Evolutionary conservation across 1,140 invertebrate genomes (phyloP).

Genomic region (Acromyrmex charruanus): DNA sequence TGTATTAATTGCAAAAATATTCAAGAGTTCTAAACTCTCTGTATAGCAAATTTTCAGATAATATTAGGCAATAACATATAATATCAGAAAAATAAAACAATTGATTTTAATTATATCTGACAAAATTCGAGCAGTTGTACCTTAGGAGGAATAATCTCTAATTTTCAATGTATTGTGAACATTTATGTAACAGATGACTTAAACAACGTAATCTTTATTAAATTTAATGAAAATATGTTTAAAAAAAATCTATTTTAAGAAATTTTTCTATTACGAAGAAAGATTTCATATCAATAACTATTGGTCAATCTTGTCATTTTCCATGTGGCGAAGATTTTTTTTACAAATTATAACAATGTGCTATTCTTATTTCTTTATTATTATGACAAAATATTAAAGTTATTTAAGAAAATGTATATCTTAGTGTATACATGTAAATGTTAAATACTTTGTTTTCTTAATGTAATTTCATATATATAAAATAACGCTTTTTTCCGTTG

Average conservation of each 20-base stretch:
- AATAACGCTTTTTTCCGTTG: constrained; percentile 48
- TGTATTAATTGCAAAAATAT: background rate
- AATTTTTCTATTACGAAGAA: constrained; percentile 55
- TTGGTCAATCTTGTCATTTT: constrained; percentile 85
- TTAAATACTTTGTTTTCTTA: background rate
- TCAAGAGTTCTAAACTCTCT: background rate
- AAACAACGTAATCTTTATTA: constrained; percentile 24
- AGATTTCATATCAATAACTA: constrained; percentile 79
- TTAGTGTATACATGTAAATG: background rate
- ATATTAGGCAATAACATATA: constrained; percentile 5
- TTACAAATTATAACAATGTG: constrained; percentile 44
- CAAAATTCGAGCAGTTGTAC: constrained; percentile 26
- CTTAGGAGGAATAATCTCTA: background rate
- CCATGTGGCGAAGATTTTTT: constrained; percentile 69
- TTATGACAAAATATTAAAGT: background rate
- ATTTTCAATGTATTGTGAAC: constrained; percentile 7
- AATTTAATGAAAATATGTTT: constrained; percentile 9
- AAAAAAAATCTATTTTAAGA: constrained; percentile 4
- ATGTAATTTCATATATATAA: constrained; percentile 33
- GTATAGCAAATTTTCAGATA: background rate
- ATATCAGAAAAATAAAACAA: constrained; percentile 3
- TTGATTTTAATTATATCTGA: constrained; percentile 13
- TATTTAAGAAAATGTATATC: constrained; percentile 7
- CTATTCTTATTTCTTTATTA: constrained; percentile 40
- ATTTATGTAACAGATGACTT: constrained; percentile 6